These are phyloP conservation scores for Crotalus adamanteus DNA, from an alignment of 2,797 vertebrate genomes.

Conservation along the genomic window DNA sequence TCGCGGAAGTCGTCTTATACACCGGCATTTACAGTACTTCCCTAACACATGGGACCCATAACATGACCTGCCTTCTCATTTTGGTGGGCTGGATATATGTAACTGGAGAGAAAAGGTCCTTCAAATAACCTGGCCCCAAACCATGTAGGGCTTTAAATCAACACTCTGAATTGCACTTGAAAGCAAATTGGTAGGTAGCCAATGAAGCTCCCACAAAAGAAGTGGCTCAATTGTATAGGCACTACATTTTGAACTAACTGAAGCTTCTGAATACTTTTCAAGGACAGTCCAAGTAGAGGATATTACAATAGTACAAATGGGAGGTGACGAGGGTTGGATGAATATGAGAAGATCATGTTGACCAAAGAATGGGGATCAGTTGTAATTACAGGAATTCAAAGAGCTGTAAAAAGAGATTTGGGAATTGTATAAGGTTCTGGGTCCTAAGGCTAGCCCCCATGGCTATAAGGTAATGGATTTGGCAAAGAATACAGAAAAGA, in stretches of 20 bases:
- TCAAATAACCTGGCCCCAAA: neutral
- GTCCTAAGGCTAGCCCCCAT: neutral
- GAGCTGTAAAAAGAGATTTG: neutral
- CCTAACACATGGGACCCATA: neutral
- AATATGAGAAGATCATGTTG: neutral
- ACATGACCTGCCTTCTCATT: neutral
- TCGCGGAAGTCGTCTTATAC: too few species aligned
- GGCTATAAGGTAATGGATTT: neutral
- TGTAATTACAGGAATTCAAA: neutral
- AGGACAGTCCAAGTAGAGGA: neutral
- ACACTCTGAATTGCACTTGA: neutral
- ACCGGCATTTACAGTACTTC: too few species aligned
- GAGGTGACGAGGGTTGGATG: neutral
- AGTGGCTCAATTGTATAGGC: neutral
- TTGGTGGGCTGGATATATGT: neutral
- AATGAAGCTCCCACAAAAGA: neutral
- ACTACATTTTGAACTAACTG: neutral
- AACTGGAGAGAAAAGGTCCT: neutral
- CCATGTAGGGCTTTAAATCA: neutral
- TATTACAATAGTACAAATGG: neutral
- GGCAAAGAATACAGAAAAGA: neutral
- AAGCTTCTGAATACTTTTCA: neutral
- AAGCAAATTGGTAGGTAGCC: neutral
- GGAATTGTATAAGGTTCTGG: neutral
- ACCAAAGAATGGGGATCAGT: neutral